Evolutionary conservation across 2,113 vertebrate species (phyloP), one percentile per base, ranked within the genome.

Genomic region (Gymnorhina tibicen): DNA sequence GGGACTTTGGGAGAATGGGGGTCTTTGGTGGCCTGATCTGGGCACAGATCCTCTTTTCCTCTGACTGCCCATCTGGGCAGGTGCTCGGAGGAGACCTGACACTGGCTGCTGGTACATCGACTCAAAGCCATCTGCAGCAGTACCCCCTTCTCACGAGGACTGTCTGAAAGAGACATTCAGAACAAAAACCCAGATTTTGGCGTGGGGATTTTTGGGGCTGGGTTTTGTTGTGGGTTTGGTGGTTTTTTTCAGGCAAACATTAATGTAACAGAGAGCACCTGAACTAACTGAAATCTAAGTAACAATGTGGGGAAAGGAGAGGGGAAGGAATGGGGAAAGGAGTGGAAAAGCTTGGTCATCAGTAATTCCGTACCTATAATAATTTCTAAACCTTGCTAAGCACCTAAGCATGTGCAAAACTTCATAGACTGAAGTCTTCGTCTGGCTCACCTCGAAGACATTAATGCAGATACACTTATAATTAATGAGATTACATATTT

Each of bases 211-310:
- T 37, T 19, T 5, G 3, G 15, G 22, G 15, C 7, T 37, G 30
- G 15, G 21, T 70, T 87, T 82, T 62, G 35, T 9, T 69, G 32
- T 63, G 26, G 15, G 16, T 24, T 69, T 68, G 19, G 21, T 24
- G 10, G 14, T 30, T 62, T 85, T 55, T 76, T 82, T 27, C 15
- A 47, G 59, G 47, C 21, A 77, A 58, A 69, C 3, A 68, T 85
- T 84, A 66, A 21, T 44, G 55, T 67, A 80, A 66, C 30, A 74
- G 28, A 66, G 56, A 91, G 37, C 75, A 86, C 93, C 76, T 95
- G 93, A 95, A 96, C 86, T 78, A 92, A 97, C 50, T 92, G 70
- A 95, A 95, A 83, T 46, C 59, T 77, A 86, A 80, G 46, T 55
- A 92, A 84, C 0, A 13, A 67, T 42, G 56, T 56, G 33, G 30